phyloP scores from a whole-genome alignment of 2,113 vertebrate species.

The Dermatemys mawii region DNA sequence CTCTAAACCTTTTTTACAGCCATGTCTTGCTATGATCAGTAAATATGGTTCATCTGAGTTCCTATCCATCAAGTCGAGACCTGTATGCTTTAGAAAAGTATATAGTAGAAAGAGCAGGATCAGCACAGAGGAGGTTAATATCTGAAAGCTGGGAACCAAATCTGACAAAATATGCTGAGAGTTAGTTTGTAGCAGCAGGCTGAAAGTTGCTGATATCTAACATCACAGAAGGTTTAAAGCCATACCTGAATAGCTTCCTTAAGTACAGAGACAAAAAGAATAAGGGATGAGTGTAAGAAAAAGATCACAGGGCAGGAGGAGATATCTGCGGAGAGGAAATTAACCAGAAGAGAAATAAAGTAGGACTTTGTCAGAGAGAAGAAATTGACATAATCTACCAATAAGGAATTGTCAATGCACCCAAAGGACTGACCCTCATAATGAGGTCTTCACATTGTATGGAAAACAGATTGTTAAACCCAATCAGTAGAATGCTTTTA shows the following conservation, averaged over 20 bases:
- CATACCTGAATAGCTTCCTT: neutral
- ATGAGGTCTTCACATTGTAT: neutral
- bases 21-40: neutral
- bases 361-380: neutral
- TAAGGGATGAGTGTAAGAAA: neutral
- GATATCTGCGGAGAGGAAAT: neutral
- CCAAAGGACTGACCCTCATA: neutral
- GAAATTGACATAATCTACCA: neutral
- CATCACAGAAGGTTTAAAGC: neutral
- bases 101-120: neutral
- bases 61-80: neutral
- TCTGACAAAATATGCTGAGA: neutral
- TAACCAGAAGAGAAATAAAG: neutral
- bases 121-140: neutral
- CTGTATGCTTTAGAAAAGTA: neutral
- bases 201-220: constrained; percentile 69
- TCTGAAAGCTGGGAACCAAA: neutral
- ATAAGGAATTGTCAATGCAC: neutral
- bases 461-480: neutral
- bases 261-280: neutral
- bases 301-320: neutral
- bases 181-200: neutral
- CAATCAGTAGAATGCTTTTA: neutral
- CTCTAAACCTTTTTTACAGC: neutral
- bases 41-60: neutral